Percentiles rank a stretch among this genome's conserved stretches.
Conservation (phyloP, 2,888 invertebrate genomes). For the Branchellion lobata region DNA sequence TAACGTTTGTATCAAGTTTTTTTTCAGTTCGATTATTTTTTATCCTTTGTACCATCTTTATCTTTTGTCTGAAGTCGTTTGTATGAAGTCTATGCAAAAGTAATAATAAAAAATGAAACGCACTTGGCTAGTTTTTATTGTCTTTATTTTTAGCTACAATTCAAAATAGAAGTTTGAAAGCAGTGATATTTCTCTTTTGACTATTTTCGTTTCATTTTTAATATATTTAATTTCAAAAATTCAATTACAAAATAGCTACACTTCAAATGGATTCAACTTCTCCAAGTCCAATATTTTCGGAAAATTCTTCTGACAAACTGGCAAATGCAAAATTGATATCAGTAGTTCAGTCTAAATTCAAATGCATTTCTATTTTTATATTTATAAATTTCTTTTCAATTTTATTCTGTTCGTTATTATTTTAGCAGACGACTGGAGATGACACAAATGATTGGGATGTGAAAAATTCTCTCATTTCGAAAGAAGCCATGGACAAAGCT, state of each 20-base stretch:
- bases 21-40: too few species aligned
- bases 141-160: too few species aligned
- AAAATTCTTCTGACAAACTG: background rate
- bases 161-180: too few species aligned
- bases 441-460: background rate
- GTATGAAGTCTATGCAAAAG: too few species aligned
- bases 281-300: background rate
- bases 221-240: too few species aligned
- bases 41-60: too few species aligned
- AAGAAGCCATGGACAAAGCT: slow-evolving; percentile 90
- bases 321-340: background rate
- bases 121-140: too few species aligned
- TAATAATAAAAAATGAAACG: too few species aligned
- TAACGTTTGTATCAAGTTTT: too few species aligned
- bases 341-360: background rate
- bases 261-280: slow-evolving; percentile 2
- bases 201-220: too few species aligned
- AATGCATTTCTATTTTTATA: background rate
- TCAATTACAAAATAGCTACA: background rate
- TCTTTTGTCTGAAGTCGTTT: too few species aligned
- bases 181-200: too few species aligned
- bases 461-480: slow-evolving; percentile 61
- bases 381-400: background rate
- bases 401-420: background rate
- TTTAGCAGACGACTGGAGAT: background rate